Evolutionary conservation across 1,140 invertebrate species (phyloP), one percentile per base, ranked within the genome.

Genomic region (Dryas iulia): DNA sequence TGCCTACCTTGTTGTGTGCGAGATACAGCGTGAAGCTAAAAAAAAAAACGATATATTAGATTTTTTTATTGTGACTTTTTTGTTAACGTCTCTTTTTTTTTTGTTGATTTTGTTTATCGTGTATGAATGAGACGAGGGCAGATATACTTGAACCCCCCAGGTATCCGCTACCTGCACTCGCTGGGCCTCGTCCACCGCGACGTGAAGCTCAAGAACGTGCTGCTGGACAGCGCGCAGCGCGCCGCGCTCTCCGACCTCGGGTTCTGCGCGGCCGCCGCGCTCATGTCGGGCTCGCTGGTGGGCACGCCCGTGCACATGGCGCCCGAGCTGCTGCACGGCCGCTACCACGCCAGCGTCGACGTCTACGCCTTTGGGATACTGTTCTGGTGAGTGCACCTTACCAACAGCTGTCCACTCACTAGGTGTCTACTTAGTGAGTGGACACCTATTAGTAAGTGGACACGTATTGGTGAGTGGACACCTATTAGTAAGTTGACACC

Each of bases 241-340:
- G 97, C 96, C 0, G 97, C 97, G 84, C 92, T 98, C 24, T 97
- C 97, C 0, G 97, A 98, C 92, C 94, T 98, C 5, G 97, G 97
- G 1, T 98, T 98, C 91, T 98, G 97, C 82, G 97, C 98, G 76
- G 96, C 97, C 0, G 97, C 96, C 88, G 96, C 97, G 0, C 97
- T 98, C 94, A 97, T 98, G 94, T 97, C 96, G 3, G 97, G 95
- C 11, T 96, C 95, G 72, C 94, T 97, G 62, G 96, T 97, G 8
- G 97, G 97, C 14, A 98, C 97, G 6, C 97, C 97, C 0, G 96
- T 98, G 67, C 97, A 98, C 82, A 98, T 98, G 97, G 97, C 97
- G 28, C 97, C 97, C 0, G 97, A 98, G 92, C 92, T 98, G 21
- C 93, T 98, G 52, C 95, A 94, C 39, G 95, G 96, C 0, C 94